Evolutionary conservation across 2,888 invertebrate genomes (phyloP).

Genomic region (Nemoura dubitans): DNA sequence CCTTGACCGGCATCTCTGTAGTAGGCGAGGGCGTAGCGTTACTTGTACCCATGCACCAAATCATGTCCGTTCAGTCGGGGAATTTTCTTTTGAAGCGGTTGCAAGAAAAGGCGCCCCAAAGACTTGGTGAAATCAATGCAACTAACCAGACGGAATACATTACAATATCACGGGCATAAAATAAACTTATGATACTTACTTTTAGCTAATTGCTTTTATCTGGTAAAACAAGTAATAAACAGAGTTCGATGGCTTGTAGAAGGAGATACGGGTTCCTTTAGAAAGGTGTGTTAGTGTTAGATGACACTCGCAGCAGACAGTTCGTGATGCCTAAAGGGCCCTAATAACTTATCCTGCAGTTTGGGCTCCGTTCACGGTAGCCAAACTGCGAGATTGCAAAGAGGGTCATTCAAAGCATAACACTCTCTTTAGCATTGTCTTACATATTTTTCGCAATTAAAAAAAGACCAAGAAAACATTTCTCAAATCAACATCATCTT

Average conservation of each 20-base stretch:
- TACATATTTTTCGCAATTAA: background rate
- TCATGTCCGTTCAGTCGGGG: background rate
- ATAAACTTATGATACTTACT: background rate
- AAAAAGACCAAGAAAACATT: background rate
- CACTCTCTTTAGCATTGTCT: background rate
- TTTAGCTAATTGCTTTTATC: background rate
- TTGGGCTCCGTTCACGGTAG: background rate
- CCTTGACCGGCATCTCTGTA: constrained; percentile 9
- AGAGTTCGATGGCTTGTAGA: background rate
- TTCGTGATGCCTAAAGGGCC: background rate
- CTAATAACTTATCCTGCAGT: background rate
- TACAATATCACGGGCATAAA: background rate
- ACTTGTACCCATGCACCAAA: background rate
- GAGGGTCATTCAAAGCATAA: background rate
- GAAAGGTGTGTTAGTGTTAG: background rate
- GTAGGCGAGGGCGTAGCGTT: background rate
- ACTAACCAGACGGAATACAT: background rate
- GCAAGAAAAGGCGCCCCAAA: background rate
- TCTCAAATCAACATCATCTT: background rate
- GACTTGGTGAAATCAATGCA: background rate
- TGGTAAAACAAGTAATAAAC: background rate
- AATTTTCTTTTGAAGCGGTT: no score
- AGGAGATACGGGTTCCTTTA: background rate
- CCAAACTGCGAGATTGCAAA: background rate
- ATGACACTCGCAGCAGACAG: background rate